A percentile compares a stretch with the other conserved stretches of the same genome.
Conservation (phyloP, 2,113 vertebrate genomes). For the Melanocharis versteri region DNA sequence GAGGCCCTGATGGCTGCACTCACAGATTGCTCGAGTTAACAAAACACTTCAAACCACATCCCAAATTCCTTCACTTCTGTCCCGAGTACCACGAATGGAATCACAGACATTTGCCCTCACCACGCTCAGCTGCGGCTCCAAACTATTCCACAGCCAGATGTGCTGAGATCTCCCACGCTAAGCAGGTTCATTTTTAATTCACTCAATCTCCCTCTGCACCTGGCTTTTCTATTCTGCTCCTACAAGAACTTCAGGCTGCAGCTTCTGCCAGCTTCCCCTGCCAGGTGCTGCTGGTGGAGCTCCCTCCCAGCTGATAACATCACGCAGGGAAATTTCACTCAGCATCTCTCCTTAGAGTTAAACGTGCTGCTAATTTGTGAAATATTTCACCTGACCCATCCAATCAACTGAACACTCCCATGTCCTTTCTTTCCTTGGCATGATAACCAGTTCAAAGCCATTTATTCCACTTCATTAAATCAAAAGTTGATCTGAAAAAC, state of each 20-base stretch:
- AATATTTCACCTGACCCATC: neutral
- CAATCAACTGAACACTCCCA: neutral
- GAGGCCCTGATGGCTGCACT: neutral
- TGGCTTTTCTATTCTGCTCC: neutral
- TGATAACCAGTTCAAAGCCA: neutral
- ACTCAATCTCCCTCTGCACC: neutral
- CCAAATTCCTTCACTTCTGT: neutral
- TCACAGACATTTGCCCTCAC: neutral
- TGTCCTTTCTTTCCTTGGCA: neutral
- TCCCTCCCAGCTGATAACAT: neutral
- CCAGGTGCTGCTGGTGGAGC: neutral
- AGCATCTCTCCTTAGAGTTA: neutral
- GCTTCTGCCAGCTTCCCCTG: neutral
- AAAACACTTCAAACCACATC: neutral
- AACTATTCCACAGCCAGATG: neutral
- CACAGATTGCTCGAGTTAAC: neutral
- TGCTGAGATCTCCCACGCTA: neutral
- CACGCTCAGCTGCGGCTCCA: neutral
- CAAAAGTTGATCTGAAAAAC: neutral
- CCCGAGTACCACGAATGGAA: neutral
- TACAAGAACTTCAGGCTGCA: neutral
- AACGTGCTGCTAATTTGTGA: neutral
- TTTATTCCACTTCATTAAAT: neutral
- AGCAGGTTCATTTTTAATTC: neutral
- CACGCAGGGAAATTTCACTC: neutral